A percentile compares a stretch with the other conserved stretches of the same genome.
Conservation (phyloP, 2,797 vertebrate species). For the Anabas testudineus region DNA sequence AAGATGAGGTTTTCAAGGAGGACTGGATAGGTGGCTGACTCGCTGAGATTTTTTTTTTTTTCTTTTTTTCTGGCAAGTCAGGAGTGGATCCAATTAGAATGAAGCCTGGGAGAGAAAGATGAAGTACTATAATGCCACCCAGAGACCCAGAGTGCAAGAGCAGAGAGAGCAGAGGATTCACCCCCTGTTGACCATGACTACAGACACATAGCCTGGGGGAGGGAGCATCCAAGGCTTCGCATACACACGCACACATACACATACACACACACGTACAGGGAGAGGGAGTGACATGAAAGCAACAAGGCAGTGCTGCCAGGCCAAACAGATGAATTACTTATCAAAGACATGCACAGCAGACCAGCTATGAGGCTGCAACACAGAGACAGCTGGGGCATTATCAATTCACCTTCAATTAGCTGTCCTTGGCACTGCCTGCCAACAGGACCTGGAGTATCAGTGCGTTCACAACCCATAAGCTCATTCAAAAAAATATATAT, state of each 20-base stretch:
- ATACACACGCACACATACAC: conserved; percentile 39
- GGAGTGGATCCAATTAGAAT: conserved; percentile 64
- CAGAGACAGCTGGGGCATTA: conserved; percentile 69
- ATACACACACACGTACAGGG: conserved; percentile 28
- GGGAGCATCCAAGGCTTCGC: conserved; percentile 66
- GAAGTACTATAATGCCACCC: conserved; percentile 57
- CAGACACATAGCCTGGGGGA: conserved; percentile 74
- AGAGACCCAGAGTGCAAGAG: conserved; percentile 60
- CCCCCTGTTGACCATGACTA: conserved; percentile 76
- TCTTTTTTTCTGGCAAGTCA: conserved; percentile 17
- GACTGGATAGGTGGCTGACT: conserved; percentile 43
- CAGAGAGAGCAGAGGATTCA: conserved; percentile 62
- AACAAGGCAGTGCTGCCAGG: conserved; percentile 75
- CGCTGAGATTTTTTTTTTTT: background rate
- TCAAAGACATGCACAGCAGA: conserved; percentile 72
- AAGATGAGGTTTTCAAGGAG: conserved; percentile 25
- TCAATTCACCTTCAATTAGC: conserved; percentile 82
- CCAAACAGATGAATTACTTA: conserved; percentile 83
- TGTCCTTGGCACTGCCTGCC: conserved; percentile 63
- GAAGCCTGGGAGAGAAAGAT: conserved; percentile 59
- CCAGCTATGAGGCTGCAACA: conserved; percentile 67
- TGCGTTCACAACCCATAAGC: conserved; percentile 47
- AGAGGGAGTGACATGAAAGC: conserved; percentile 74
- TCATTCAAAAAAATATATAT: conserved; percentile 35
- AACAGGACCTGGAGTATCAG: conserved; percentile 51